Evolutionary conservation across 2,797 vertebrate species (phyloP).

Genomic region (Microctenopoma steveboyesi): DNA sequence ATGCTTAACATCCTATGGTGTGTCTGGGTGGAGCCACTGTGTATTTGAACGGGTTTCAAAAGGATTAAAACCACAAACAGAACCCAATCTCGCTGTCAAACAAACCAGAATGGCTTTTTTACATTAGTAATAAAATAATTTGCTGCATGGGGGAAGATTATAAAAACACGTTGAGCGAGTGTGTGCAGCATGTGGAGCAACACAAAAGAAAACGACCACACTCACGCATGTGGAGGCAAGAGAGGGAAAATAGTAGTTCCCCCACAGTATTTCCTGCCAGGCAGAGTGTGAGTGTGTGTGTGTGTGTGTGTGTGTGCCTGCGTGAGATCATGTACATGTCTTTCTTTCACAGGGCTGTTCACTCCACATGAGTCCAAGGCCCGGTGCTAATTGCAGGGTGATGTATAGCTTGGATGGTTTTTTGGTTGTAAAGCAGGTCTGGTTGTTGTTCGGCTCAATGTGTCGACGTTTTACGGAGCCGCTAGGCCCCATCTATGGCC

Average conservation of each 20-base stretch:
- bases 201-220: constrained; percentile 28
- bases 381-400: constrained; percentile 74
- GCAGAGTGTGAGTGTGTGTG: not conserved
- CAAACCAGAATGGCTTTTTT: not conserved
- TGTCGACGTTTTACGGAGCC: constrained; percentile 64
- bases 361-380: constrained; percentile 48
- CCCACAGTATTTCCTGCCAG: not conserved
- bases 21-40: constrained; percentile 60
- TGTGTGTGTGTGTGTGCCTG: not conserved
- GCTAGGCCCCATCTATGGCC: constrained; percentile 19
- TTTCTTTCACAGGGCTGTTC: constrained; percentile 33
- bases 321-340: constrained; percentile 9
- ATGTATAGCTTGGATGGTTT: constrained; percentile 68
- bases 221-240: constrained; percentile 41
- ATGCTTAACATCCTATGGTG: constrained; percentile 64
- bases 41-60: constrained; percentile 22
- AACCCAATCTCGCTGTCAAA: not conserved
- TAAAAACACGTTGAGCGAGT: not conserved
- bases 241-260: constrained; percentile 25
- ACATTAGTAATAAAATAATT: not conserved
- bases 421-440: constrained; percentile 45
- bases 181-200: constrained; percentile 19
- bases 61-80: not conserved
- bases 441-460: constrained; percentile 22
- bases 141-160: not conserved